Base-by-base conservation (phyloP, 2,888 invertebrate genomes). In the Drosophila mercatorum region DNA sequence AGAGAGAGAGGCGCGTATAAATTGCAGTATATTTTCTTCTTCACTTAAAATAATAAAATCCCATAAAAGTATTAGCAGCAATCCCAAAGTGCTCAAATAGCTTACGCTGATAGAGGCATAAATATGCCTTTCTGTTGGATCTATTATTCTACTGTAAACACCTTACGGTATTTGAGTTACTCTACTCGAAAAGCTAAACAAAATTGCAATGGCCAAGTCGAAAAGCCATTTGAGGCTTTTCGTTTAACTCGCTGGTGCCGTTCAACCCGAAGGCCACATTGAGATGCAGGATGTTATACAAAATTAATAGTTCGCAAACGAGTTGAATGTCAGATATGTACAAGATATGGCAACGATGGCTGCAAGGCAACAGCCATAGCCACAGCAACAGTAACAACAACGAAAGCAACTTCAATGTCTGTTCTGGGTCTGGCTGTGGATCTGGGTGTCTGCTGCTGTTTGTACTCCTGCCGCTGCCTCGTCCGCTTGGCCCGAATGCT, bases 271-370 rank as follows among this genome's bases (percentile, higher is more conserved):
- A 87, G 90, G 89, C 89, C 87, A 76, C 84, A 80, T 80, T 75
- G 78, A 81, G 83, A 70, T 79, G 80, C 83, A 89, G 91, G 88
- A 90, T 88, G 90, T 77, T 76, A 72, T 72, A 46, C 75, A 88
- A 88, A 91, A 90, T 90, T 91, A 90, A 90, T 91, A 90, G 88
- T 81, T 91, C 64, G 80, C 77, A 91, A 91, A 85, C 89, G 90
- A 91, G 88, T 89, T 86, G 83, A 80, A 83, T 81, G 79, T 79
- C 83, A 89, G 90, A 81, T 88, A 78, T 80, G 64, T 28, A 78
- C 78, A 84, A 90, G 87, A 83, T 86, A 86, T 77, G 72, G 65
- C 66, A 66, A 59, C 88, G 53, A 80, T 72, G 80, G 72, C 80
- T 85, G 68, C 76, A 62, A 82, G 85, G 68, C 74, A 65, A 41